phyloP scores from a whole-genome alignment of 2,113 vertebrate species.

The Athene cunicularia region DNA sequence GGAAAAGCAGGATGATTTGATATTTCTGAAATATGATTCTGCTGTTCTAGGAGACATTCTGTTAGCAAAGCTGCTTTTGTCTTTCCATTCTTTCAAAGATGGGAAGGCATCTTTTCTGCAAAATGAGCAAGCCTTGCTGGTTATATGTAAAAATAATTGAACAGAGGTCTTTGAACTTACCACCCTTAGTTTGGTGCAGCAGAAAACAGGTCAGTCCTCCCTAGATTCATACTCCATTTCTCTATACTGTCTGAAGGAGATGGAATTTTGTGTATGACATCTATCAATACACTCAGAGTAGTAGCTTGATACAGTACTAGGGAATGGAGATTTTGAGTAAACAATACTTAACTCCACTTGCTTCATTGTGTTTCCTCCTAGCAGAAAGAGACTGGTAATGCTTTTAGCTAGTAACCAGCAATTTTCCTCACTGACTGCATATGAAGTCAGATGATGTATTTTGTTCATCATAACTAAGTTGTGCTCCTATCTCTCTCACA shows the following conservation, averaged over 20 bases:
- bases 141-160: not conserved
- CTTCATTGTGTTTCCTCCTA: not conserved
- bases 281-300: not conserved
- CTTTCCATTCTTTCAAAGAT: not conserved
- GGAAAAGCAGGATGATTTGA: not conserved
- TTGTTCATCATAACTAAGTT: not conserved
- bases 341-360: not conserved
- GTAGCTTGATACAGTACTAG: not conserved
- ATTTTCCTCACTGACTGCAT: not conserved
- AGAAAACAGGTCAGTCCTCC: not conserved
- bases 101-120: not conserved
- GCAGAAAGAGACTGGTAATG: not conserved
- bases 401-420: not conserved
- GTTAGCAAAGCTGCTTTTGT: not conserved
- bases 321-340: not conserved
- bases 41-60: not conserved
- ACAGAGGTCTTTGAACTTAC: not conserved
- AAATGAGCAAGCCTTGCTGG: not conserved
- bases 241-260: not conserved
- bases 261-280: not conserved
- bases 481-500: not conserved
- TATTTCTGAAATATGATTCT: not conserved
- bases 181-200: not conserved
- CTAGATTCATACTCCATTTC: not conserved
- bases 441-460: not conserved